Conservation (phyloP, 2,113 vertebrate genomes). For the Campylomormyrus tamandua region DNA sequence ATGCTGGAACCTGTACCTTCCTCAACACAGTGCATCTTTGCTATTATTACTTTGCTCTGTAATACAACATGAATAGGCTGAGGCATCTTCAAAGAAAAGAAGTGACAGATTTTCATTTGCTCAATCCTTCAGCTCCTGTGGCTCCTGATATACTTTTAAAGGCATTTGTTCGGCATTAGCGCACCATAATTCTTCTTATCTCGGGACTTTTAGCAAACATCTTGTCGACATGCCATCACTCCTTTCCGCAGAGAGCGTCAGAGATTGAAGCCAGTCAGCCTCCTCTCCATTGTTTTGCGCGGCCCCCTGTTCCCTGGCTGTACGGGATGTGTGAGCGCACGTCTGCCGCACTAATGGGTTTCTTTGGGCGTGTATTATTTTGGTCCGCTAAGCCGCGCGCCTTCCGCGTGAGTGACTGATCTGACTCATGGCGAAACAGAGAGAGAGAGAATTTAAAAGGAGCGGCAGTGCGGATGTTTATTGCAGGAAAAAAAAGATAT, state of each 20-base stretch:
- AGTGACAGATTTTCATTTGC: slow-evolving; percentile 29
- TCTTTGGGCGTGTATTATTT: slow-evolving; percentile 66
- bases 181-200: slow-evolving; percentile 41
- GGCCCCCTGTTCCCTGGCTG: slow-evolving; percentile 24
- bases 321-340: slow-evolving; percentile 47
- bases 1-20: not conserved
- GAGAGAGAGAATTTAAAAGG: slow-evolving; percentile 52
- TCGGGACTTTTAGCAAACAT: slow-evolving; percentile 43
- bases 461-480: slow-evolving; percentile 36
- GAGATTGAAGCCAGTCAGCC: slow-evolving; percentile 35
- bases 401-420: slow-evolving; percentile 67
- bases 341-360: slow-evolving; percentile 63
- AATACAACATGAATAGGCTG: slow-evolving; percentile 30
- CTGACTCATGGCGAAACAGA: slow-evolving; percentile 55
- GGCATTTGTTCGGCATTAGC: slow-evolving; percentile 42
- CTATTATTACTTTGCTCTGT: slow-evolving; percentile 21
- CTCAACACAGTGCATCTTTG: not conserved
- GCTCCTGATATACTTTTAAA: slow-evolving; percentile 31
- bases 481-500: slow-evolving; percentile 32
- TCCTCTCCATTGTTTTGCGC: slow-evolving; percentile 42
- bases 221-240: slow-evolving; percentile 31
- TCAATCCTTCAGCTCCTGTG: slow-evolving; percentile 21
- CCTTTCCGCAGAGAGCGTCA: slow-evolving; percentile 25
- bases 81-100: slow-evolving; percentile 34
- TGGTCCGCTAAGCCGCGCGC: slow-evolving; percentile 65